phyloP scores from a whole-genome alignment of 2,797 vertebrate genomes.

The Takifugu ocellatus region DNA sequence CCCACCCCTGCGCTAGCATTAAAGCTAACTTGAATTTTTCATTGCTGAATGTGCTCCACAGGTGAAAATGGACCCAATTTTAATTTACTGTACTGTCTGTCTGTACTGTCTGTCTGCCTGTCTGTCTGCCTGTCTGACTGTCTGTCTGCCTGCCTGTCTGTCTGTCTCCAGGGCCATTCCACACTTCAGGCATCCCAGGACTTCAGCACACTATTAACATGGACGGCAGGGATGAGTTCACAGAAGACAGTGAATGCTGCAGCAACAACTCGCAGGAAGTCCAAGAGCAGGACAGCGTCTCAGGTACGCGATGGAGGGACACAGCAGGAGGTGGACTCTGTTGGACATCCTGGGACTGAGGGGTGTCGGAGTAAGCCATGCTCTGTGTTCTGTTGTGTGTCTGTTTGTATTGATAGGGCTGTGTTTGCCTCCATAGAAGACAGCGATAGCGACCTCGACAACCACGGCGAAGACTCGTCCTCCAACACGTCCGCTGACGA shows the following conservation, averaged over 20 bases:
- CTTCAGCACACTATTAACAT: slow-evolving; percentile 78
- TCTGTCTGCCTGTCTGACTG: neutral
- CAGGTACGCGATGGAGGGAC: slow-evolving; percentile 65
- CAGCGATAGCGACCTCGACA: slow-evolving; percentile 79
- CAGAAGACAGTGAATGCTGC: slow-evolving; percentile 77
- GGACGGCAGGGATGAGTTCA: slow-evolving; percentile 79
- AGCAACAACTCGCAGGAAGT: slow-evolving; percentile 78
- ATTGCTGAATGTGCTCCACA: too few species aligned
- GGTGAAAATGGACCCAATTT: too few species aligned
- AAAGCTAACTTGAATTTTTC: too few species aligned
- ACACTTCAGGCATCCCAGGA: slow-evolving; percentile 75
- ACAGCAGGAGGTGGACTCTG: slow-evolving; percentile 24
- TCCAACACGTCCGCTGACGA: slow-evolving; percentile 79
- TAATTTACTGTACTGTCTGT: too few species aligned
- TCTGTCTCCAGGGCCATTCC: slow-evolving; percentile 74
- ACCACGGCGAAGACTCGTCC: slow-evolving; percentile 77
- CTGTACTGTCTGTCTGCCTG: neutral
- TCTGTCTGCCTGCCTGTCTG: slow-evolving; percentile 1
- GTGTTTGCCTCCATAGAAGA: slow-evolving; percentile 78
- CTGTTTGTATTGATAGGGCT: slow-evolving; percentile 74
- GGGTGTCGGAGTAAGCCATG: slow-evolving; percentile 65
- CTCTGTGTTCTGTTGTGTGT: slow-evolving; percentile 71
- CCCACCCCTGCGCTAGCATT: too few species aligned
- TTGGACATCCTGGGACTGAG: slow-evolving; percentile 45
- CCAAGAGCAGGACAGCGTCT: slow-evolving; percentile 77